A percentile compares a stretch with the other conserved stretches of the same genome.
phyloP scores from a whole-genome alignment of 2,888 invertebrate species.

The Trissolcus japonicus region DNA sequence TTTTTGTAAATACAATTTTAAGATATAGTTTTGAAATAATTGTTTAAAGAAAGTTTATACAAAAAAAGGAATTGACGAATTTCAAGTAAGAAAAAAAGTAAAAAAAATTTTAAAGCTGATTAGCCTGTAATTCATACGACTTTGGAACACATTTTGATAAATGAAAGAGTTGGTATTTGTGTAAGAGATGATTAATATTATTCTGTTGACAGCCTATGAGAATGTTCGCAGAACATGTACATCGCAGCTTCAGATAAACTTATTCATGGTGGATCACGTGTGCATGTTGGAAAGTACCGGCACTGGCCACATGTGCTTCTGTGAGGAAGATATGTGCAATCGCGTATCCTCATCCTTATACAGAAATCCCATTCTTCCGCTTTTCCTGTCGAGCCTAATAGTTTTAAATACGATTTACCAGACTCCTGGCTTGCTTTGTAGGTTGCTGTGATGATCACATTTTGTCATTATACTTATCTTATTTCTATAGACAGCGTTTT shows the following conservation, averaged over 20 bases:
- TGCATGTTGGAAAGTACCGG: constrained; percentile 99
- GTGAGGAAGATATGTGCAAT: constrained; percentile 98
- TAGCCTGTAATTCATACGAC: too few species aligned
- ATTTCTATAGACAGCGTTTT: constrained; percentile 41
- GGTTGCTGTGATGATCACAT: constrained; percentile 72
- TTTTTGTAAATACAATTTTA: too few species aligned
- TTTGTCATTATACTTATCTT: constrained; percentile 60
- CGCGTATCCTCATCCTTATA: constrained; percentile 74
- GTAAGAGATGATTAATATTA: constrained; percentile 21
- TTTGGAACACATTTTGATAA: background rate
- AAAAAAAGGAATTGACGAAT: too few species aligned
- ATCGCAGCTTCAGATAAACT: constrained; percentile 94
- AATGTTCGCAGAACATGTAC: constrained; percentile 95
- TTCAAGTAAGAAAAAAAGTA: too few species aligned
- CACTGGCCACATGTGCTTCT: constrained; percentile 98
- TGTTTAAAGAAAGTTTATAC: too few species aligned
- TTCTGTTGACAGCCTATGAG: constrained; percentile 86
- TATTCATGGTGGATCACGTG: constrained; percentile 98
- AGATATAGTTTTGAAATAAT: too few species aligned
- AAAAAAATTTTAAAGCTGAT: too few species aligned
- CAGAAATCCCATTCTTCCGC: constrained; percentile 68
- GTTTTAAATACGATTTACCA: constrained; percentile 67
- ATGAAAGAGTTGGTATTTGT: background rate
- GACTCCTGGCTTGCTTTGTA: constrained; percentile 74
- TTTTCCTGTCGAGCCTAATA: constrained; percentile 69